phyloP scores from a whole-genome alignment of 2,113 vertebrate genomes.

The Etia nguti region DNA sequence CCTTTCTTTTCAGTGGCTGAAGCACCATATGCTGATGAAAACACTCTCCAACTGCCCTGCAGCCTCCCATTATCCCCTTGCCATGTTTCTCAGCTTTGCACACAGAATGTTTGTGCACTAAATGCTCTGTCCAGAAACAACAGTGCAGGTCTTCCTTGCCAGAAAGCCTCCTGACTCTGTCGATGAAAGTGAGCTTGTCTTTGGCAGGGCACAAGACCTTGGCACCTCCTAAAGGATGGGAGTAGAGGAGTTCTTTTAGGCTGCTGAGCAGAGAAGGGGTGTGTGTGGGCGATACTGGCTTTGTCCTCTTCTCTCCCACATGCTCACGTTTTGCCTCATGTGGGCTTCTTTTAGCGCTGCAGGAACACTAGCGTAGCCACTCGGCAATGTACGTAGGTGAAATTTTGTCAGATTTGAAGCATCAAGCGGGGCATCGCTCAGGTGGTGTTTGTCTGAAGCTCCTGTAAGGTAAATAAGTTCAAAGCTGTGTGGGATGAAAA shows the following conservation, averaged over 20 bases:
- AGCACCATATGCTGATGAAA: conserved; percentile 53
- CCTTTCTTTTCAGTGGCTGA: conserved; percentile 36
- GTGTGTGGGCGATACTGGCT: conserved; percentile 52
- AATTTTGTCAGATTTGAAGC: conserved; percentile 20
- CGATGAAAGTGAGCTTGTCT: conserved; percentile 58
- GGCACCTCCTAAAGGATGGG: conserved; percentile 56
- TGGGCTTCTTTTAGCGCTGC: conserved; percentile 46
- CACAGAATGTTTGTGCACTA: conserved; percentile 41
- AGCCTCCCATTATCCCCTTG: conserved; percentile 42
- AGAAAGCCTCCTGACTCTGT: conserved; percentile 56
- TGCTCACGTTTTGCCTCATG: conserved; percentile 54
- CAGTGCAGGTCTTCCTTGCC: conserved; percentile 39
- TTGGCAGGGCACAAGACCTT: conserved; percentile 53
- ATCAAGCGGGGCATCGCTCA: background rate
- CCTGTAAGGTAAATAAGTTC: conserved; percentile 37
- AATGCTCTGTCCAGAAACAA: conserved; percentile 53
- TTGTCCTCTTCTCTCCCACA: conserved; percentile 64
- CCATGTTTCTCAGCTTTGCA: conserved; percentile 51
- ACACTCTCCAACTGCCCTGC: conserved; percentile 43
- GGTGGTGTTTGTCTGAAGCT: conserved; percentile 32
- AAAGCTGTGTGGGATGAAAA: conserved; percentile 38
- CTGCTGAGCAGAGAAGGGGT: conserved; percentile 38
- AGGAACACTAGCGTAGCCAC: conserved; percentile 25
- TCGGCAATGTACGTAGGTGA: conserved; percentile 39
- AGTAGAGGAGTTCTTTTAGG: conserved; percentile 55